Evolutionary conservation across 2,797 vertebrate species (phyloP).

Genomic region (Galaxias olidus): DNA sequence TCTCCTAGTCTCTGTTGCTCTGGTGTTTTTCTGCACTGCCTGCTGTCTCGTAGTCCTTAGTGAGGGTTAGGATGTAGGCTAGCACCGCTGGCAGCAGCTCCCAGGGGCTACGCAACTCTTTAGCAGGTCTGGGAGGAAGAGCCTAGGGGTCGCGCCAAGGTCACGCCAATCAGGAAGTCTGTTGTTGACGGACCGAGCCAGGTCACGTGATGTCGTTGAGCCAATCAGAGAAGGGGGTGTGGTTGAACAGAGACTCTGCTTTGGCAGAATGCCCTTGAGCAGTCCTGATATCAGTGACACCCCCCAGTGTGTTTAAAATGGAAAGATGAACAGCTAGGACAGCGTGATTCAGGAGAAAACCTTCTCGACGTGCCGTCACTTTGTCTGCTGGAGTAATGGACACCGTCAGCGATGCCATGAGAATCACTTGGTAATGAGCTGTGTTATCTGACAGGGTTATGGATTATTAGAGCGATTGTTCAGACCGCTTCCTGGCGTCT

Average conservation of each 20-base stretch:
- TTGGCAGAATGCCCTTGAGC: too few relatives aligned
- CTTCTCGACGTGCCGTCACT: not conserved
- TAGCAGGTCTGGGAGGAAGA: slow-evolving; percentile 70
- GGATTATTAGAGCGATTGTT: too few relatives aligned
- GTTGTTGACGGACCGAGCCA: too few relatives aligned
- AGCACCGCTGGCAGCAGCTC: slow-evolving; percentile 77
- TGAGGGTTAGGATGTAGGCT: slow-evolving; percentile 81
- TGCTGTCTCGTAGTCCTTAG: slow-evolving; percentile 83
- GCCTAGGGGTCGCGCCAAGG: slow-evolving; percentile 50
- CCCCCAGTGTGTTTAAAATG: not conserved
- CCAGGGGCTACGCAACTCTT: slow-evolving; percentile 74
- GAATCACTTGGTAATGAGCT: too few relatives aligned
- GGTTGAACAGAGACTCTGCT: too few relatives aligned
- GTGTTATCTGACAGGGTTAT: too few relatives aligned
- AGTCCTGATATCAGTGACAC: too few relatives aligned
- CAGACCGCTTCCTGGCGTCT: too few relatives aligned
- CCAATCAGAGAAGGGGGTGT: too few relatives aligned
- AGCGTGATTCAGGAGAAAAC: not conserved
- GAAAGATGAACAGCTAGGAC: not conserved
- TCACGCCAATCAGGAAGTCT: too few relatives aligned
- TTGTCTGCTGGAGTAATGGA: slow-evolving; percentile 4
- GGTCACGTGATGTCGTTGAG: too few relatives aligned
- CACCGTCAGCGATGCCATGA: too few relatives aligned
- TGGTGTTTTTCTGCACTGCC: slow-evolving; percentile 85
- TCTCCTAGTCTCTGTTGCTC: slow-evolving; percentile 74